phyloP scores from a whole-genome alignment of 2,113 vertebrate genomes.

The Chaenocephalus aceratus region DNA sequence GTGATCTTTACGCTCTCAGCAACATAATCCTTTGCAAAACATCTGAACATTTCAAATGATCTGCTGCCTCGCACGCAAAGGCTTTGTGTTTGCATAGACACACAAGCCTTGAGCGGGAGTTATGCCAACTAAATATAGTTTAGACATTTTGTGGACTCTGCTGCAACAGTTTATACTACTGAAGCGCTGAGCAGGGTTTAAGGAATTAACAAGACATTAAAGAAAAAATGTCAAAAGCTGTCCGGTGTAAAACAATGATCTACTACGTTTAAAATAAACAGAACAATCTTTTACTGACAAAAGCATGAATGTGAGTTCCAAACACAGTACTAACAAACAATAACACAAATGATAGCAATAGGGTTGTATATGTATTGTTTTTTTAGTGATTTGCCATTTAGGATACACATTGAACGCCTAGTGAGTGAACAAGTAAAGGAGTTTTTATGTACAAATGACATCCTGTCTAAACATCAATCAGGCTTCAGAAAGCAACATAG shows the following conservation, averaged over 20 bases:
- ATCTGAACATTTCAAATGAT: slow-evolving; percentile 60
- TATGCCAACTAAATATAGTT: slow-evolving; percentile 40
- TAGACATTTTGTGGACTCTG: slow-evolving; percentile 55
- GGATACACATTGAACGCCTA: neutral
- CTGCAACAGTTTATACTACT: slow-evolving; percentile 68
- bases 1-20: slow-evolving; percentile 39
- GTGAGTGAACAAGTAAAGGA: too few relatives aligned
- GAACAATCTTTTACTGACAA: neutral
- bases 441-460: too few relatives aligned
- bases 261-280: neutral
- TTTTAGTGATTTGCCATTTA: neutral
- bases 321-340: neutral
- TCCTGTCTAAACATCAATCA: too few relatives aligned
- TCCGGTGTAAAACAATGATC: neutral
- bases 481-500: too few relatives aligned
- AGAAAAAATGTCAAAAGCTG: neutral
- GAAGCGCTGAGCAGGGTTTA: slow-evolving; percentile 33
- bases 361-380: neutral
- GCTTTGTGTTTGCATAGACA: slow-evolving; percentile 47
- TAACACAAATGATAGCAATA: neutral
- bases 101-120: slow-evolving; percentile 19
- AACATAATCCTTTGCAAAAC: slow-evolving; percentile 55
- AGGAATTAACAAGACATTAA: slow-evolving; percentile 31
- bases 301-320: neutral
- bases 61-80: slow-evolving; percentile 58